A percentile compares a stretch with the other conserved stretches of the same genome.
Conservation (phyloP, 1,140 invertebrate genomes). For the Arctopsyche grandis region DNA sequence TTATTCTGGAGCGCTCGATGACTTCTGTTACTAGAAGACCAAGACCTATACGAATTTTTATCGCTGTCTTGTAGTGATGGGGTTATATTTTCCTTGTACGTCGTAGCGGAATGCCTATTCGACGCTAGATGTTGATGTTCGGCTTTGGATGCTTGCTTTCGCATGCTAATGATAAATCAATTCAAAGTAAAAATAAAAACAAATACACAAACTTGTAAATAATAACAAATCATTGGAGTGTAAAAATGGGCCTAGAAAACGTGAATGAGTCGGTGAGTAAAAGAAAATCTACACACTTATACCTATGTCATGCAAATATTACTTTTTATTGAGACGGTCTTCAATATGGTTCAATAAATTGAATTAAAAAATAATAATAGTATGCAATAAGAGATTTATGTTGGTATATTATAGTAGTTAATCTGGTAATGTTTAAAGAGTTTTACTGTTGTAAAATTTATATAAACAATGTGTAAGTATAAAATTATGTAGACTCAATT, state of each 20-base stretch:
- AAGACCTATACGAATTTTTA: conserved; percentile 40
- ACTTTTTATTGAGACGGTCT: neutral
- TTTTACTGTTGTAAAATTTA: neutral
- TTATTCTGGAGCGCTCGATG: conserved; percentile 39
- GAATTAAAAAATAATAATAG: neutral
- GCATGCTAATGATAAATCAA: conserved; percentile 38
- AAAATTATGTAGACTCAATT: no score
- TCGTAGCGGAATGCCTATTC: conserved; percentile 48
- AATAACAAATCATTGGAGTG: conserved; percentile 15
- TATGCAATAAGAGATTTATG: neutral
- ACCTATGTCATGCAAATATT: neutral
- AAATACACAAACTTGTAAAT: neutral
- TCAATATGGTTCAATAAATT: neutral
- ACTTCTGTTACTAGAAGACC: conserved; percentile 43
- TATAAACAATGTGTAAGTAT: neutral
- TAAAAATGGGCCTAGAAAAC: neutral
- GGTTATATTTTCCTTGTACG: conserved; percentile 57
- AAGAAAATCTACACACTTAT: conserved; percentile 4
- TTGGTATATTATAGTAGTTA: no score
- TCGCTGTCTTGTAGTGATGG: conserved; percentile 52
- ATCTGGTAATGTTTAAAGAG: neutral
- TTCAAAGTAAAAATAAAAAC: conserved; percentile 19
- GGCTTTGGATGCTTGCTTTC: conserved; percentile 47
- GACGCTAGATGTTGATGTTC: conserved; percentile 47
- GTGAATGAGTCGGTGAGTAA: neutral